These are phyloP conservation scores for Phortica okadai DNA, from an alignment of 2,888 invertebrate species.

Conservation along the genomic window DNA sequence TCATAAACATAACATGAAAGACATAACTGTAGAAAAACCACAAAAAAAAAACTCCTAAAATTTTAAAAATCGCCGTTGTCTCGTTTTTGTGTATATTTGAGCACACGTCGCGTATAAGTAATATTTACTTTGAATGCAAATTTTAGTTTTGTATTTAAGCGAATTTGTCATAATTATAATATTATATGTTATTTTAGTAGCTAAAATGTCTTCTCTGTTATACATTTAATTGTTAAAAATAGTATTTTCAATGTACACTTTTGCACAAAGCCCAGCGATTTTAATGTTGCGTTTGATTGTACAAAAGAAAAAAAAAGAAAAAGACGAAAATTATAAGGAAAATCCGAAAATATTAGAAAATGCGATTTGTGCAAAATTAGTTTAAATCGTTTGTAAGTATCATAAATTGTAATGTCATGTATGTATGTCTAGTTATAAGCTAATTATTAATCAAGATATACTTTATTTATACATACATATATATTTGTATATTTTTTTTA, in stretches of 20 bases:
- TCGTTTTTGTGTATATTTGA: not conserved
- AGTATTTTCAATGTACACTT: conserved; percentile 51
- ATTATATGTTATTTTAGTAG: conserved; percentile 28
- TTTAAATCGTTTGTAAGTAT: no score
- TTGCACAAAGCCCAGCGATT: conserved; percentile 47
- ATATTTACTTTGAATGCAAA: conserved; percentile 61
- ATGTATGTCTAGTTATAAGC: conserved; percentile 50
- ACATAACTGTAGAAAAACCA: conserved; percentile 35
- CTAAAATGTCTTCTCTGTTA: conserved; percentile 40
- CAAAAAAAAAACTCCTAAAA: conserved; percentile 24
- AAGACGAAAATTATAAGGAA: conserved; percentile 21
- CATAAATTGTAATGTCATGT: conserved; percentile 36
- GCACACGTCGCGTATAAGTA: conserved; percentile 54
- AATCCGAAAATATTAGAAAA: no score
- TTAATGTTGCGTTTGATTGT: conserved; percentile 33
- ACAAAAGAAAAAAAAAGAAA: conserved; percentile 38
- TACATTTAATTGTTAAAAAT: conserved; percentile 54
- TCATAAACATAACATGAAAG: no score
- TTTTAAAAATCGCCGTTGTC: conserved; percentile 7
- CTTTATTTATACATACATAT: not conserved
- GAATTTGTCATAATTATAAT: conserved; percentile 33
- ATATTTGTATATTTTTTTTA: conserved; percentile 12
- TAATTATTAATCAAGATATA: conserved; percentile 35
- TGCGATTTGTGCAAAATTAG: no score
- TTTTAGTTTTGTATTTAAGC: conserved; percentile 43